These are phyloP conservation scores for Scaptomyza pallida DNA, from an alignment of 1,140 invertebrate species.

Conservation along the genomic window DNA sequence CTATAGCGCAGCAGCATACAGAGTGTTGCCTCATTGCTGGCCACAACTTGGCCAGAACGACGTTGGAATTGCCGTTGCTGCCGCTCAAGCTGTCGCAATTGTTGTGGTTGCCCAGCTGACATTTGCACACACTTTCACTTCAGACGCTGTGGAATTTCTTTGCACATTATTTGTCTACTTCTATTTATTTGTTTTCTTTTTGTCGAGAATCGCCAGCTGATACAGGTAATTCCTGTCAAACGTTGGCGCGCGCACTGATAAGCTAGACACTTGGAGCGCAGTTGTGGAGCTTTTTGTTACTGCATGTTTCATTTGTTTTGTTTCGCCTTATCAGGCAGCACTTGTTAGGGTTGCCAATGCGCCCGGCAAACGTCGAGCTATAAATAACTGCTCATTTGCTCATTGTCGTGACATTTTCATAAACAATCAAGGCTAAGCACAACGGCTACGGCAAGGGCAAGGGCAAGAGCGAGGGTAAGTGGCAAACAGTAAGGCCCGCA, in stretches of 20 bases:
- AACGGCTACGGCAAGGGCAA: constrained; percentile 6
- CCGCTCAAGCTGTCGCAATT: constrained; percentile 5
- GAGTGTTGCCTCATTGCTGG: constrained; percentile 44
- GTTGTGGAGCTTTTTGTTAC: constrained; percentile 18
- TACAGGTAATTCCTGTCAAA: constrained; percentile 35
- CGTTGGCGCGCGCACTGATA: constrained; percentile 33
- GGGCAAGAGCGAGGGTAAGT: neutral
- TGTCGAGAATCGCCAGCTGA: neutral
- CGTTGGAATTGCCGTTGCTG: constrained; percentile 40
- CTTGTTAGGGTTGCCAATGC: constrained; percentile 32
- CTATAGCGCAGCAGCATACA: constrained; percentile 60
- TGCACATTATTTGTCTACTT: constrained; percentile 3
- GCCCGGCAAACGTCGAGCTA: constrained; percentile 7
- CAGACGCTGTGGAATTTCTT: too few species aligned
- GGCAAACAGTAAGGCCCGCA: constrained; percentile 3
- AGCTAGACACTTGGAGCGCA: constrained; percentile 14
- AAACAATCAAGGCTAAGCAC: constrained; percentile 22
- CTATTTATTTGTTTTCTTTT: constrained; percentile 2
- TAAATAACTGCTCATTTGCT: constrained; percentile 19
- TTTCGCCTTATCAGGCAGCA: constrained; percentile 35
- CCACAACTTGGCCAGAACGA: constrained; percentile 66
- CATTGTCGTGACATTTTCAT: constrained; percentile 31
- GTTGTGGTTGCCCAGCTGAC: constrained; percentile 25
- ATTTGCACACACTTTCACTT: constrained; percentile 28
- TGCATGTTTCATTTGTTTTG: constrained; percentile 26